Evolutionary conservation across 2,888 invertebrate species (phyloP).

Genomic region (Gastrophysa polygoni): DNA sequence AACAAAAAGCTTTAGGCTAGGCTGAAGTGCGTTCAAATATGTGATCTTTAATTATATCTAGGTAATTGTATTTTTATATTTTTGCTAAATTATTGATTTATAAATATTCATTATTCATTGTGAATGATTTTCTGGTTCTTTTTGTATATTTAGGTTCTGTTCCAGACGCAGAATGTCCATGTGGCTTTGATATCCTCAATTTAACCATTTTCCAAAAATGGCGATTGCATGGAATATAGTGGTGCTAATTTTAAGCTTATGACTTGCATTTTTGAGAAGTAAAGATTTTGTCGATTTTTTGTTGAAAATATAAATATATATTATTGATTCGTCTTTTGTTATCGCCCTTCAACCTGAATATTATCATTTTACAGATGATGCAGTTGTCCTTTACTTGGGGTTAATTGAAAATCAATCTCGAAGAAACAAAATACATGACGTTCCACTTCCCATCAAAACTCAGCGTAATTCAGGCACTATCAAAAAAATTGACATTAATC

Average conservation of each 20-base stretch:
- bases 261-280: conserved; percentile 28
- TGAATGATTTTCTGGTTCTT: conserved; percentile 20
- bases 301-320: conserved; percentile 27
- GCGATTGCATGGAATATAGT: conserved; percentile 20
- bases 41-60: conserved; percentile 40
- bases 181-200: conserved; percentile 16
- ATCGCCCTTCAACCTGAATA: too few relatives aligned
- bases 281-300: conserved; percentile 34
- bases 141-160: conserved; percentile 27
- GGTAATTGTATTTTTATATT: conserved; percentile 43
- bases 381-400: too few relatives aligned
- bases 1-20: conserved; percentile 24
- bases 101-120: conserved; percentile 25
- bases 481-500: too few relatives aligned
- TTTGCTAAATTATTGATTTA: conserved; percentile 42
- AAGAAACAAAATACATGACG: too few relatives aligned
- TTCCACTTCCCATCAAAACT: too few relatives aligned
- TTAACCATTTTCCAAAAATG: conserved; percentile 17
- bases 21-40: conserved; percentile 30
- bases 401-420: too few relatives aligned
- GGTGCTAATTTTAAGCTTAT: conserved; percentile 40
- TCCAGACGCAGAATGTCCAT: conserved; percentile 18
- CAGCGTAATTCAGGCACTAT: too few relatives aligned
- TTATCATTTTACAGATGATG: too few relatives aligned
- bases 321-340: neutral